Evolutionary conservation across 2,888 invertebrate genomes (phyloP).

Genomic region (Stegana nigrithorax): DNA sequence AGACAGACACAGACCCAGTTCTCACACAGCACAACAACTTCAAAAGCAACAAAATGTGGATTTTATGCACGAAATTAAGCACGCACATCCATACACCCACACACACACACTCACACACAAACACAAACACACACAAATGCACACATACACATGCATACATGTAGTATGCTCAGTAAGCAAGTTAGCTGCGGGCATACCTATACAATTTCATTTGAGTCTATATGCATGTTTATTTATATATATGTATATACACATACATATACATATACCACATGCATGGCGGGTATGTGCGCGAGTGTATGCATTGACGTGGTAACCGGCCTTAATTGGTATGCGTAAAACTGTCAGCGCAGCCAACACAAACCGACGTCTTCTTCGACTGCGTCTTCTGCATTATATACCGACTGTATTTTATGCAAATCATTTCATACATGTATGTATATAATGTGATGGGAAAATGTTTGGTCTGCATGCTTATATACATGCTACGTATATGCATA

Average conservation of each 20-base stretch:
- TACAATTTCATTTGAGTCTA: no score
- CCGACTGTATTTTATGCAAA: constrained; percentile 10
- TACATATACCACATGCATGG: constrained; percentile 19
- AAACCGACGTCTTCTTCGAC: no score
- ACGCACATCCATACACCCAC: constrained; percentile 44
- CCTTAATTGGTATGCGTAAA: no score
- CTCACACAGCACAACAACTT: constrained; percentile 57
- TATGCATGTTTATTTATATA: not conserved
- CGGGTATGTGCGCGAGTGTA: constrained; percentile 1
- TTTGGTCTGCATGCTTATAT: no score
- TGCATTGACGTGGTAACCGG: not conserved
- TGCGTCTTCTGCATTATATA: no score
- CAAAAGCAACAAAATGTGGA: constrained; percentile 30
- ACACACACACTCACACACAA: constrained; percentile 31
- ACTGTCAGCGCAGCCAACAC: no score
- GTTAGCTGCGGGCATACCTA: no score
- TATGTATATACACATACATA: constrained; percentile 10
- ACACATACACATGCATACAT: not conserved
- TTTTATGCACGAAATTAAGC: constrained; percentile 52
- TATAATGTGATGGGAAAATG: no score
- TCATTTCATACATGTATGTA: no score
- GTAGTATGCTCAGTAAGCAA: no score
- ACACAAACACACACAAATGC: constrained; percentile 15
- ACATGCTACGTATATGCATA: no score
- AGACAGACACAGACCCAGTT: constrained; percentile 57